phyloP scores from a whole-genome alignment of 2,113 vertebrate genomes.

The Varanus komodoensis region DNA sequence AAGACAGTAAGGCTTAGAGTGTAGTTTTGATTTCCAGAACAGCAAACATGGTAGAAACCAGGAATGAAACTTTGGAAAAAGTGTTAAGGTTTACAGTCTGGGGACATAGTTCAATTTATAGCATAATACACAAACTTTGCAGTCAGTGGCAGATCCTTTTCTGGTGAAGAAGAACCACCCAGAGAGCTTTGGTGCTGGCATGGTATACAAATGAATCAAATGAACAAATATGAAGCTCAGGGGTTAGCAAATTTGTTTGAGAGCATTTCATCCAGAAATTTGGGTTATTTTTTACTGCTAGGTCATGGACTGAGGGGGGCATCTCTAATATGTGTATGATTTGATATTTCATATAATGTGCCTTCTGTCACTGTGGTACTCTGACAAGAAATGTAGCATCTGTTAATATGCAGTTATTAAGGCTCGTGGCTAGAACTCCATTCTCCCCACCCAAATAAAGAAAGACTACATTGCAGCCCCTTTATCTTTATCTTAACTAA shows the following conservation, averaged over 20 bases:
- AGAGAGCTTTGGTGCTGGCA: no score
- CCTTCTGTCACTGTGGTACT: background rate
- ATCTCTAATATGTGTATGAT: background rate
- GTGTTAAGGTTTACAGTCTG: background rate
- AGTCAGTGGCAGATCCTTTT: background rate
- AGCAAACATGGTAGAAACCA: background rate
- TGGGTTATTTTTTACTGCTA: background rate
- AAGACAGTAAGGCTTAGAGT: background rate
- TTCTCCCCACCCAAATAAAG: background rate
- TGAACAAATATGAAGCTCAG: background rate
- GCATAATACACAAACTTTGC: background rate
- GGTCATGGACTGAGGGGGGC: background rate
- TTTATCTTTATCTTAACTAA: slow-evolving; percentile 29
- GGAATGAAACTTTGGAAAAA: background rate
- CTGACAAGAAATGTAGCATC: background rate
- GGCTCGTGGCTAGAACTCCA: background rate
- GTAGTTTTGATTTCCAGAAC: background rate
- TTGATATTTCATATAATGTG: background rate
- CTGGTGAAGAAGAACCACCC: background rate
- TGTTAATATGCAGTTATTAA: background rate
- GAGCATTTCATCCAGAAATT: background rate
- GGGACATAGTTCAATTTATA: background rate
- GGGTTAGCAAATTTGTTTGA: background rate
- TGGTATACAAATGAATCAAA: no score
- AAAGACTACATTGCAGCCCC: background rate